Evolutionary conservation across 2,797 vertebrate genomes (phyloP).

Genomic region (Brachyalestes nurse): DNA sequence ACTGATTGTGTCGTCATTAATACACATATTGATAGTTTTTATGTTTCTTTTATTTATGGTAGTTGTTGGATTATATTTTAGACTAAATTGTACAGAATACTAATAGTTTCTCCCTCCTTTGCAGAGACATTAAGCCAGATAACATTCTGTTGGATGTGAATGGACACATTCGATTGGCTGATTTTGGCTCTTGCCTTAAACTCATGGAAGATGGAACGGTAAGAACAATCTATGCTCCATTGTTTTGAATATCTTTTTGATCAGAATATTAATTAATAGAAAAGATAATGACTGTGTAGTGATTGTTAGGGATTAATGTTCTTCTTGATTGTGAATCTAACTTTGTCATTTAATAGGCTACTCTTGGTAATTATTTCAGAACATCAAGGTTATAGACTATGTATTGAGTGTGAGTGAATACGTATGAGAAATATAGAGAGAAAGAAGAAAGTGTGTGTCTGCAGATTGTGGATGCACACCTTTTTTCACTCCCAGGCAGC

Average conservation of each 20-base stretch:
- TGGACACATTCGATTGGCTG: conserved; percentile 96
- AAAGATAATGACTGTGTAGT: not conserved
- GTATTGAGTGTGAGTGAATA: not conserved
- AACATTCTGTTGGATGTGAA: conserved; percentile 98
- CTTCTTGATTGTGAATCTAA: not conserved
- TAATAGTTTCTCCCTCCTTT: not conserved
- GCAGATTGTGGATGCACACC: no score
- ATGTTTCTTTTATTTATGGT: no score
- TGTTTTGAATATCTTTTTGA: not conserved
- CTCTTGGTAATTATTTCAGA: not conserved
- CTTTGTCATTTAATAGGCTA: not conserved
- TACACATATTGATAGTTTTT: no score
- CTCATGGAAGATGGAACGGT: conserved; percentile 98
- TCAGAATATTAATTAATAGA: not conserved
- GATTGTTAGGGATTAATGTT: not conserved
- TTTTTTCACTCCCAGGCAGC: no score
- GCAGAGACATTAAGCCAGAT: conserved; percentile 97
- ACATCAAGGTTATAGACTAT: not conserved
- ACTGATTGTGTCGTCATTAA: no score
- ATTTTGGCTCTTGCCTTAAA: conserved; percentile 98
- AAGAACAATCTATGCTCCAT: conserved; percentile 52
- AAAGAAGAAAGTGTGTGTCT: not conserved
- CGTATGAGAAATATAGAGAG: not conserved
- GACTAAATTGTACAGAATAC: not conserved
- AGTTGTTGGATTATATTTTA: not conserved